These are phyloP conservation scores for Lomographa bimaculata DNA, from an alignment of 2,888 invertebrate species.

Conservation along the genomic window DNA sequence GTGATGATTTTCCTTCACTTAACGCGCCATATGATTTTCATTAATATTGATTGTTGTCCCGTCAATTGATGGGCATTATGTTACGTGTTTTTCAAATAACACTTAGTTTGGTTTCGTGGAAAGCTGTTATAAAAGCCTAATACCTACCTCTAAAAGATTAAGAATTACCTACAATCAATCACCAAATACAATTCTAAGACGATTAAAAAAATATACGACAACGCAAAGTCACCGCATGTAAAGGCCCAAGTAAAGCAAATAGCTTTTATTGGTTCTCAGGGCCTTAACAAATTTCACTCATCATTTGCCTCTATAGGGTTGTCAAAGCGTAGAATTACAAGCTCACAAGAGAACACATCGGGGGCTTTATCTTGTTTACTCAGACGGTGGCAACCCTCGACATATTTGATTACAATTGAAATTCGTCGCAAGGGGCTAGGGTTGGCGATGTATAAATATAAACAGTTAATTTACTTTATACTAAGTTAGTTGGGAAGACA, in stretches of 20 bases:
- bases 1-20: too few species aligned
- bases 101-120: too few species aligned
- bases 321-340: constrained; percentile 50
- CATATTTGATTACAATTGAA: constrained; percentile 76
- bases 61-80: too few species aligned
- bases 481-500: constrained; percentile 7
- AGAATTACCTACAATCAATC: too few species aligned
- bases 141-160: too few species aligned
- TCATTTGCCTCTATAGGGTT: constrained; percentile 46
- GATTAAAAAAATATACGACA: too few species aligned
- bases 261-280: constrained; percentile 25
- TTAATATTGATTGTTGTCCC: too few species aligned
- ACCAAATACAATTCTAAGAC: too few species aligned
- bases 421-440: constrained; percentile 44
- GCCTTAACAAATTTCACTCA: constrained; percentile 32
- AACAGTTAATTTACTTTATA: constrained; percentile 10
- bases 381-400: constrained; percentile 58
- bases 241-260: constrained; percentile 14
- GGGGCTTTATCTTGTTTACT: constrained; percentile 72
- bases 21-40: too few species aligned
- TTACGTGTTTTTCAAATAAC: too few species aligned
- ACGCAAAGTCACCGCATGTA: too few species aligned
- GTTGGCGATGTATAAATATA: constrained; percentile 11
- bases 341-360: constrained; percentile 54
- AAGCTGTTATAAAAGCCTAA: too few species aligned